phyloP scores from a whole-genome alignment of 2,888 invertebrate genomes.

The Ernsta delagoae region DNA sequence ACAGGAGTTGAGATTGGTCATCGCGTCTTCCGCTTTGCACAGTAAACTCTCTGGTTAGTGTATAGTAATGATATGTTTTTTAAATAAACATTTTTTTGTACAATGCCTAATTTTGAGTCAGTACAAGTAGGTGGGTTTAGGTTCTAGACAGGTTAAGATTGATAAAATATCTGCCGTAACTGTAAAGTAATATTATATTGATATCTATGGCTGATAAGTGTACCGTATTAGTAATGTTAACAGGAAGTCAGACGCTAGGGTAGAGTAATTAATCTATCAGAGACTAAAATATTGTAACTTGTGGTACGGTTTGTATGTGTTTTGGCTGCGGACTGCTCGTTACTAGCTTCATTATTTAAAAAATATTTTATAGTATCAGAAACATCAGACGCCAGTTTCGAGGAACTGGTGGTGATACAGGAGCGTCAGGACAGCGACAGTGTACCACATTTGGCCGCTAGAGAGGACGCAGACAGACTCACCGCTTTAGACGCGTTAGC shows the following conservation, averaged over 20 bases:
- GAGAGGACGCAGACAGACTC: slow-evolving; percentile 75
- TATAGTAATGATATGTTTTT: background rate
- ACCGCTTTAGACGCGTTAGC: slow-evolving; percentile 75
- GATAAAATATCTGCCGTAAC: too few species aligned
- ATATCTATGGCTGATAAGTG: too few species aligned
- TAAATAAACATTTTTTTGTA: too few species aligned
- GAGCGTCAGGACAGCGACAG: slow-evolving; percentile 67
- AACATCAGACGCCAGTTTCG: slow-evolving; percentile 76
- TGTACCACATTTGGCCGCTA: slow-evolving; percentile 64
- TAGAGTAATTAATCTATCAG: too few species aligned
- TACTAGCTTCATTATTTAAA: background rate
- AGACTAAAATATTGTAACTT: too few species aligned
- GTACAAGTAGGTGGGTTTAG: too few species aligned
- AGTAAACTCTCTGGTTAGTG: slow-evolving; percentile 69
- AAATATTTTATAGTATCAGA: slow-evolving; percentile 61
- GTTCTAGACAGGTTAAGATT: too few species aligned
- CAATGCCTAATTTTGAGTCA: too few species aligned
- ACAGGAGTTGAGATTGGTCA: slow-evolving; percentile 86
- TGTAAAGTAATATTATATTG: too few species aligned
- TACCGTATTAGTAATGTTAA: too few species aligned
- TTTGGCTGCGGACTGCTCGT: background rate
- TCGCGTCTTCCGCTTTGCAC: slow-evolving; percentile 68
- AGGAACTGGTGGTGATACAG: slow-evolving; percentile 75
- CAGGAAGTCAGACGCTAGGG: too few species aligned
- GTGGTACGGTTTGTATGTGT: too few species aligned